Evolutionary conservation across 2,888 invertebrate genomes (phyloP).

Genomic region (Serrognathus titanus): DNA sequence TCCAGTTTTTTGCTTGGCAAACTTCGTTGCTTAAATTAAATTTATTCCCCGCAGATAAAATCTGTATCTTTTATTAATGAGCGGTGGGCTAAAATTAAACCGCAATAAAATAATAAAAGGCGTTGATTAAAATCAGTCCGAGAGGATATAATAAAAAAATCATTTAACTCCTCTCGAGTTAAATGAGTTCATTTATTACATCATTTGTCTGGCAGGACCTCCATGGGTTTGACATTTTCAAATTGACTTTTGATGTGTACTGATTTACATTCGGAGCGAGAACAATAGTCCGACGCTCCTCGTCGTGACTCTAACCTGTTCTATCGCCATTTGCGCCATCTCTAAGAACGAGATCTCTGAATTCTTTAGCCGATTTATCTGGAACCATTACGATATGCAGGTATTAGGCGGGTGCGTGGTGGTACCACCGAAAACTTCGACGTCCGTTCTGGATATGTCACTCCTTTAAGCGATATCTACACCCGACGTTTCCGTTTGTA

Average conservation of each 20-base stretch:
- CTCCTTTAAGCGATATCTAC: not conserved
- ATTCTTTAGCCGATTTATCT: slow-evolving; percentile 15
- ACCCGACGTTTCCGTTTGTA: too few species aligned
- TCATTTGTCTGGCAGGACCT: slow-evolving; percentile 28
- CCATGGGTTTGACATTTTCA: slow-evolving; percentile 30
- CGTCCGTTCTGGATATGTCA: not conserved
- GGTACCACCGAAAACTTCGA: not conserved
- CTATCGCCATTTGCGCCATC: slow-evolving; percentile 18
- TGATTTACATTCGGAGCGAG: slow-evolving; percentile 32
- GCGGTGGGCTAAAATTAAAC: too few species aligned
- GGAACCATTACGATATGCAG: slow-evolving; percentile 13
- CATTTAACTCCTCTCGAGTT: slow-evolving; percentile 2
- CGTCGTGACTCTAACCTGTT: slow-evolving; percentile 17
- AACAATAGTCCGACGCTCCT: slow-evolving; percentile 25
- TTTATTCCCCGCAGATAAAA: too few species aligned
- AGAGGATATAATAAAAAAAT: too few species aligned
- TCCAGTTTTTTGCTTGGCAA: too few species aligned
- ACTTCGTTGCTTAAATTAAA: too few species aligned
- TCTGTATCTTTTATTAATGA: too few species aligned
- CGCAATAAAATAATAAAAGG: too few species aligned
- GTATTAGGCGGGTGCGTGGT: not conserved
- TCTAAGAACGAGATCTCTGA: slow-evolving; percentile 12
- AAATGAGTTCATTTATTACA: slow-evolving; percentile 23
- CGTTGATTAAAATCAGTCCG: too few species aligned
- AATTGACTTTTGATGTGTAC: slow-evolving; percentile 33